phyloP scores from a whole-genome alignment of 2,888 invertebrate species.

The Euspilapteryx auroguttella region DNA sequence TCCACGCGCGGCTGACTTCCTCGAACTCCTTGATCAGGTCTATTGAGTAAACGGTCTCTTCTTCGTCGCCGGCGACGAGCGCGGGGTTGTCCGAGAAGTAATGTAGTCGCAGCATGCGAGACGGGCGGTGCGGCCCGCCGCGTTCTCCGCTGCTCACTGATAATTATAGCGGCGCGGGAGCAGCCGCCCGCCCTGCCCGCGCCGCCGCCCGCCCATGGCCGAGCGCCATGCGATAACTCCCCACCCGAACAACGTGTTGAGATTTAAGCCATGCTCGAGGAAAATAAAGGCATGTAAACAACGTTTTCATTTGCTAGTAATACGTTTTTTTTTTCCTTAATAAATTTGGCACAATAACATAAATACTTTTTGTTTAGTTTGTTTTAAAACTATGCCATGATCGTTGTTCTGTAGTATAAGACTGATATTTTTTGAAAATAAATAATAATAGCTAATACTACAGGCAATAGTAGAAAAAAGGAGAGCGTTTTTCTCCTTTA shows the following conservation, averaged over 20 bases:
- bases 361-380: too few relatives aligned
- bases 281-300: too few relatives aligned
- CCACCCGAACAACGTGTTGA: slow-evolving; percentile 9
- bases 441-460: too few relatives aligned
- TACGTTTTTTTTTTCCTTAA: too few relatives aligned
- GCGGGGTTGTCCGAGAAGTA: slow-evolving; percentile 81
- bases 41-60: slow-evolving; percentile 71
- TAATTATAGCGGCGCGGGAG: slow-evolving; percentile 37
- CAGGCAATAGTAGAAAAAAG: too few relatives aligned
- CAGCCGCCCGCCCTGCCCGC: slow-evolving; percentile 10
- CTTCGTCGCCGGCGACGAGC: slow-evolving; percentile 64
- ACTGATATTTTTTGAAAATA: too few relatives aligned
- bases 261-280: too few relatives aligned
- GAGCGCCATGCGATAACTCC: slow-evolving; percentile 4
- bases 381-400: too few relatives aligned
- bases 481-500: too few relatives aligned
- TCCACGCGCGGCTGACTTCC: slow-evolving; percentile 75
- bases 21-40: slow-evolving; percentile 90
- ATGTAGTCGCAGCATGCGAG: slow-evolving; percentile 80
- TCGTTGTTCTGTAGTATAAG: too few relatives aligned
- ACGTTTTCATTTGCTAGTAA: too few relatives aligned
- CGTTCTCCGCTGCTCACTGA: slow-evolving; percentile 55
- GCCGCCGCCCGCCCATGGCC: slow-evolving; percentile 9
- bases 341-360: too few relatives aligned
- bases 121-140: slow-evolving; percentile 49